These are phyloP conservation scores for Menura novaehollandiae DNA, from an alignment of 2,113 vertebrate species.

Conservation along the genomic window DNA sequence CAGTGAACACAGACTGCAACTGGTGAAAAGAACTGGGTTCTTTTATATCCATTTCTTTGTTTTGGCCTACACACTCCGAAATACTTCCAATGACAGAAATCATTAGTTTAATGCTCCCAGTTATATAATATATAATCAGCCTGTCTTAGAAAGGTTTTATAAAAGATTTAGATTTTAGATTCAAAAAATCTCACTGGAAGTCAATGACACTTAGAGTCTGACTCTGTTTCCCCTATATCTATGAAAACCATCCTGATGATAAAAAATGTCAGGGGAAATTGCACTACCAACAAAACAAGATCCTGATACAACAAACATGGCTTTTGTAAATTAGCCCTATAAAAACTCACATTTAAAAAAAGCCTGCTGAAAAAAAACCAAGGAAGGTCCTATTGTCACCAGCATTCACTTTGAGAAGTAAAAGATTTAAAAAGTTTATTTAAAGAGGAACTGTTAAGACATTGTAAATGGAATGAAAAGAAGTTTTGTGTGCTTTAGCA, in stretches of 20 bases:
- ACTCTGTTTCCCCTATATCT: background rate
- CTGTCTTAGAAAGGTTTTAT: background rate
- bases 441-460: background rate
- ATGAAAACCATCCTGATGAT: background rate
- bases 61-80: background rate
- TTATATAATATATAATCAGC: background rate
- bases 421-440: background rate
- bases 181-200: background rate
- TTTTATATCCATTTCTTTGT: background rate
- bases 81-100: background rate
- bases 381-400: background rate
- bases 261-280: background rate
- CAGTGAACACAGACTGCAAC: background rate
- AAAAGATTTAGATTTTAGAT: background rate
- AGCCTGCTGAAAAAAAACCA: background rate
- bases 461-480: conserved; percentile 9
- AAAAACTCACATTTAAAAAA: background rate
- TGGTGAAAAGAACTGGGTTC: background rate
- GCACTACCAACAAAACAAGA: background rate
- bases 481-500: background rate
- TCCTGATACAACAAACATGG: background rate
- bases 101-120: background rate
- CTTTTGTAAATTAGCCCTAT: background rate
- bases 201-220: background rate
- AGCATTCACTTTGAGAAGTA: background rate